Base-by-base conservation (phyloP, 2,797 vertebrate species). In the Megalops cyprinoides region DNA sequence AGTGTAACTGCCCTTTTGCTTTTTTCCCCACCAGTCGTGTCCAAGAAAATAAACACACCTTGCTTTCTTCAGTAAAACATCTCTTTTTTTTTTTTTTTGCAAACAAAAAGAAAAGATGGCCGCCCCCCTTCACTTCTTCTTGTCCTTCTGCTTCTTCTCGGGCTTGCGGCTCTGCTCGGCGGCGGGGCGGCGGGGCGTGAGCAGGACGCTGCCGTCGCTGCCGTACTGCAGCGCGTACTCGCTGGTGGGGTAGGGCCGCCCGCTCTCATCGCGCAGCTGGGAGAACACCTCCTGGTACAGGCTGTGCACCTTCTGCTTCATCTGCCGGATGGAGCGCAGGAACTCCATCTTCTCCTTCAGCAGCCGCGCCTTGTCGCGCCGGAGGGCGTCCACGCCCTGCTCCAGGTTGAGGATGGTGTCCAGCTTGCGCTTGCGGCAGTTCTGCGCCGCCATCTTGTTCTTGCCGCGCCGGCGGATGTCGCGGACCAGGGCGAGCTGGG, bases 401-500 rank as follows among this genome's bases (percentile, higher is more conserved):
- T 99, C 98, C 87, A 99, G 91, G 91, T 98, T 98, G 1, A 99
- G 94, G 91, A 99, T 99, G 86, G 98, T 98, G 90, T 99, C 98
- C 89, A 99, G 93, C 77, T 99, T 99, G 85, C 98, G 96, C 89
- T 99, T 98, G 83, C 98, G 97, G 92, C 98, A 99, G 94, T 99
- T 99, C 91, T 99, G 98, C 0, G 98, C 98, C 0, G 98, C 98
- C 97, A 99, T 97, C 93, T 99, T 99, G 94, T 99, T 99, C 90
- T 99, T 99, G 81, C 98, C 98, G 0, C 98, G 94, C 76, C 98
- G 87, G 79, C 98, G 94, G 90, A 99, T 99, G 92, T 99, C n/a
- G n/a, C n/a, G n/a, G n/a, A n/a, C n/a, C n/a, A n/a, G n/a, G n/a
- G n/a, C n/a, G n/a, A n/a, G n/a, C 98, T 99, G 98, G 0, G 95